Conservation (phyloP, 2,888 invertebrate genomes). For the Chironomus tentans region DNA sequence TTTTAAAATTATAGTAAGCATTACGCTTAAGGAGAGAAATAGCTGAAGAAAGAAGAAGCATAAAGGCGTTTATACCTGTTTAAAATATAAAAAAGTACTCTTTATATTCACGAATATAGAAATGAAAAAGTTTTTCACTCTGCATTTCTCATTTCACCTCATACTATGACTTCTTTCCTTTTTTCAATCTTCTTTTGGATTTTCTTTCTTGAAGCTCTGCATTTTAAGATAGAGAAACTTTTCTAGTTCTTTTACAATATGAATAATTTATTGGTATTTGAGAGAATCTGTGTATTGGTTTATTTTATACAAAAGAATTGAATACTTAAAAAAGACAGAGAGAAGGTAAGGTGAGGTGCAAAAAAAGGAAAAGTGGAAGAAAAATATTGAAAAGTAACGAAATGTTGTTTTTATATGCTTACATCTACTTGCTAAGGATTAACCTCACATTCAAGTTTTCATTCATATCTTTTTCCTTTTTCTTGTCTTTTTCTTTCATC, state of each 20-base stretch:
- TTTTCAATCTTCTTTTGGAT: not conserved
- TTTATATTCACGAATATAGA: not conserved
- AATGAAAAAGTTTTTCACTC: not conserved
- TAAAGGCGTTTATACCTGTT: not conserved
- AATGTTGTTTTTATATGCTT: not conserved
- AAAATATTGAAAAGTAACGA: not conserved
- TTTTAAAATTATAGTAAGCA: too few species aligned
- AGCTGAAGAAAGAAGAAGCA: not conserved
- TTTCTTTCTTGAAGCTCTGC: not conserved
- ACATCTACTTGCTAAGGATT: not conserved
- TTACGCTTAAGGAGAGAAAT: too few species aligned
- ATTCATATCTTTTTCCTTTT: not conserved
- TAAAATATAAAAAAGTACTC: not conserved
- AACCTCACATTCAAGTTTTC: not conserved
- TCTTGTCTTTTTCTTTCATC: too few species aligned
- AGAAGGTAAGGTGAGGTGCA: not conserved
- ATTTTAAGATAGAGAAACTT: not conserved
- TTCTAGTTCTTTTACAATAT: conserved; percentile 1
- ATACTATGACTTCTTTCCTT: not conserved
- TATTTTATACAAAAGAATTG: too few species aligned
- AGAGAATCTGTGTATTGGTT: not conserved
- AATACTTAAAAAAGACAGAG: not conserved
- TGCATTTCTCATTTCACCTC: not conserved
- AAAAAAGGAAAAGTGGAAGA: not conserved
- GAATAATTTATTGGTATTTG: conserved; percentile 15